Evolutionary conservation across 2,888 invertebrate species (phyloP), one percentile per base, ranked within the genome.

Genomic region (Rhimphoctona megacephalus): DNA sequence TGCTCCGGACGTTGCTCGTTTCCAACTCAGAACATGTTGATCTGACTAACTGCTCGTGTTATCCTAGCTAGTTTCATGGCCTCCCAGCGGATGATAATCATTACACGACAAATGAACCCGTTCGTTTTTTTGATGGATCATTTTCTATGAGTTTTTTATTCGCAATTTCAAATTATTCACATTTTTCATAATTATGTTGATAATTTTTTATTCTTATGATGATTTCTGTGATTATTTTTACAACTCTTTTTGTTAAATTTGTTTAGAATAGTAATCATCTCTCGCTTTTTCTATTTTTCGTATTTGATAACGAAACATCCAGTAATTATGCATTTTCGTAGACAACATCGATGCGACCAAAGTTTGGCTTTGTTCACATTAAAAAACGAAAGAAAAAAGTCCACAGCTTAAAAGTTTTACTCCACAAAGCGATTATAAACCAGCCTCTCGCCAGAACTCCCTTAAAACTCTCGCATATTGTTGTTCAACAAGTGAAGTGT

Each of bases 401-500:
- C 22, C 36, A 49, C 52, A 57, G 39, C 30, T 69, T 54, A 36
- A 69, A 43, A 30, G 46, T 69, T 78, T 39, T 69, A 67, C 39
- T 67, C 67, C 69, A 54, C 54, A 25, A 79, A 54, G 54, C 57
- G 33, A 46, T 61, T 22, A 39, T 19, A 36, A 64, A 61, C 17
- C 61, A 61, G 52, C 22, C 30, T 72, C 36, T 66, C 64, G 33
- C 43, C 49, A 46, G 25, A 70, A 46, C 49, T 57, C 78, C 64
- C 36, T 72, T 19, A 33, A 33, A 67, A 46, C n/a, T 66, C 46
- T 72, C 49, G 74, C 36, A 79, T 66, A 79, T 85, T 76, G 82
- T 83, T 80, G 79, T n/a, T 70, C 79, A 70, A 72, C 82, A 70
- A 85, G 82, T 66, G 79, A 85, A 85, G 82, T 79, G 79, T 82